A percentile compares a stretch with the other conserved stretches of the same genome.
These are phyloP conservation scores for Caenorhabditis doughertyi DNA, from an alignment of 2,888 invertebrate species.

Conservation along the genomic window DNA sequence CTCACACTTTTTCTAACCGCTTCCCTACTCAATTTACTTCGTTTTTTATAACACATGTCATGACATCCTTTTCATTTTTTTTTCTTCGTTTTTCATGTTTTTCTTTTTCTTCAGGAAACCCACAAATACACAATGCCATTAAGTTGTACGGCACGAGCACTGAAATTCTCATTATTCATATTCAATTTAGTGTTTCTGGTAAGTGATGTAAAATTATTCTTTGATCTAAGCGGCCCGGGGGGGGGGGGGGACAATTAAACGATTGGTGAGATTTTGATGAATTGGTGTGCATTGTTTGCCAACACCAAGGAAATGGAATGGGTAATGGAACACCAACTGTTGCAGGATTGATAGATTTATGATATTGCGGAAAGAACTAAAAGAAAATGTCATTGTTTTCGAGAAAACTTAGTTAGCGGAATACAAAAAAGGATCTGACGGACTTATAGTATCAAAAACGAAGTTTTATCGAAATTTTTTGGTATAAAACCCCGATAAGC, in stretches of 20 bases:
- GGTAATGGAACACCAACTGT: constrained; percentile 55
- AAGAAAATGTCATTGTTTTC: background rate
- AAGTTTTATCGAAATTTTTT: too few relatives aligned
- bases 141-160: constrained; percentile 82
- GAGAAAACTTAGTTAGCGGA: too few relatives aligned
- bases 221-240: background rate
- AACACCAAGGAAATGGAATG: background rate
- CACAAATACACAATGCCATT: constrained; percentile 76
- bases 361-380: background rate
- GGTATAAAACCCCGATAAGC: too few relatives aligned
- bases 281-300: constrained; percentile 46
- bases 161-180: constrained; percentile 82
- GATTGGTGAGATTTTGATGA: constrained; percentile 47
- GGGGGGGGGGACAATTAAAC: background rate
- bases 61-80: constrained; percentile 28
- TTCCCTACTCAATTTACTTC: constrained; percentile 11
- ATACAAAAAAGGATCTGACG: too few relatives aligned
- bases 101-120: background rate
- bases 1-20: constrained; percentile 24
- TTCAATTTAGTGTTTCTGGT: constrained; percentile 83
- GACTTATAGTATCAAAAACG: too few relatives aligned
- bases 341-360: constrained; percentile 10
- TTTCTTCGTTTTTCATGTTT: background rate
- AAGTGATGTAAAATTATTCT: constrained; percentile 56
- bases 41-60: constrained; percentile 48